Conservation (phyloP, 2,888 invertebrate genomes). For the Hydroisotoma schaefferi region DNA sequence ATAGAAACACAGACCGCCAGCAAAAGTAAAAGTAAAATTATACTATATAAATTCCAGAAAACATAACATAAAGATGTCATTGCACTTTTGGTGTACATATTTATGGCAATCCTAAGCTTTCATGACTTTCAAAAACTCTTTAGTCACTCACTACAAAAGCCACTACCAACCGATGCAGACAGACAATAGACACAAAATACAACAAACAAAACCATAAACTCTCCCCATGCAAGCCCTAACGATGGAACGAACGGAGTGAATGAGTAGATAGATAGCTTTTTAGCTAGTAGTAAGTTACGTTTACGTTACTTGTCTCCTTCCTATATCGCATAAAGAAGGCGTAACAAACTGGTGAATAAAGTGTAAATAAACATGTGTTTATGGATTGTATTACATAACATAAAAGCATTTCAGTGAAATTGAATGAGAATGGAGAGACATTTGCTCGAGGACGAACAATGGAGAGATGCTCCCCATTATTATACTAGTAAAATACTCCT, state of each 20-base stretch:
- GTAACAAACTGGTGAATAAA: slow-evolving; percentile 16
- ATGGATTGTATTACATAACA: slow-evolving; percentile 25
- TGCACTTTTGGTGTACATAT: too few species aligned
- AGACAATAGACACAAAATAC: too few species aligned
- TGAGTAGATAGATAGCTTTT: slow-evolving; percentile 5
- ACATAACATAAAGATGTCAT: too few species aligned
- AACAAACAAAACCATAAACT: slow-evolving; percentile 2
- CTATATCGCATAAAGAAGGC: slow-evolving; percentile 5
- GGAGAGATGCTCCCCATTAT: not conserved
- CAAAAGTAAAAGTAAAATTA: too few species aligned
- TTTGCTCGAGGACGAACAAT: not conserved
- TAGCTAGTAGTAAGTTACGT: slow-evolving; percentile 27
- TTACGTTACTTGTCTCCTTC: not conserved
- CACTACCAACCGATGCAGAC: too few species aligned
- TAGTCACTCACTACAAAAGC: too few species aligned
- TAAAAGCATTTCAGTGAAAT: slow-evolving; percentile 26
- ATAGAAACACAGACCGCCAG: too few species aligned
- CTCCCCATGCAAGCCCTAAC: not conserved
- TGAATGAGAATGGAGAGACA: slow-evolving; percentile 29
- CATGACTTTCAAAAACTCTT: too few species aligned
- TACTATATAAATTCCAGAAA: too few species aligned
- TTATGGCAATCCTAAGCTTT: too few species aligned
- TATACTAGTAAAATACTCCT: not conserved
- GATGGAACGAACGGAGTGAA: slow-evolving; percentile 16
- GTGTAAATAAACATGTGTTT: slow-evolving; percentile 44